A percentile compares a stretch with the other conserved stretches of the same genome.
Evolutionary conservation across 2,797 vertebrate genomes (phyloP).

Genomic region (Glyptemys insculpta): DNA sequence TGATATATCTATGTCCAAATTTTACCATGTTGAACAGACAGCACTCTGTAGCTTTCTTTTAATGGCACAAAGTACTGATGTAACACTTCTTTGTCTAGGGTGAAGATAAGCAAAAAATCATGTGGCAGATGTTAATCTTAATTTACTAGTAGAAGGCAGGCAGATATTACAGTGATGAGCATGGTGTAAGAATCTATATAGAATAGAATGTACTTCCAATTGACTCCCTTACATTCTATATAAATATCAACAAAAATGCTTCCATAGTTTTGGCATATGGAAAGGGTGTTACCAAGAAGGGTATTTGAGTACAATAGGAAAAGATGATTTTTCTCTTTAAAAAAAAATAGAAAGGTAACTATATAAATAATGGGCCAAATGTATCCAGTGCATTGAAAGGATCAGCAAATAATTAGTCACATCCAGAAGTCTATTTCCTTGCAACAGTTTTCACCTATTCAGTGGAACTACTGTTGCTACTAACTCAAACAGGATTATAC

Average conservation of each 20-base stretch:
- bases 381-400: slow-evolving; percentile 39
- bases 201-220: background rate
- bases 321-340: background rate
- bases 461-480: slow-evolving; percentile 61
- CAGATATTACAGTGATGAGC: background rate
- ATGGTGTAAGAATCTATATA: background rate
- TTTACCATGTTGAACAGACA: background rate
- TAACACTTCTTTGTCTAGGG: background rate
- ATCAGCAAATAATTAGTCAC: slow-evolving; percentile 21
- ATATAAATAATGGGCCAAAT: slow-evolving; percentile 34
- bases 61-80: background rate
- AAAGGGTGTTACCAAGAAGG: background rate
- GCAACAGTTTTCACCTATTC: slow-evolving; percentile 62
- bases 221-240: background rate
- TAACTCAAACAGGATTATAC: slow-evolving; percentile 71
- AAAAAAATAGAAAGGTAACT: slow-evolving; percentile 14
- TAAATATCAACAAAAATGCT: background rate
- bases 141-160: background rate
- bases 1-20: background rate
- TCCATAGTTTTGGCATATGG: background rate
- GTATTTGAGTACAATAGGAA: background rate
- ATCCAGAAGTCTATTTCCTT: slow-evolving; percentile 44
- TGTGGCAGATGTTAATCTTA: background rate
- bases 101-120: background rate
- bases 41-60: background rate